Conservation (phyloP, 2,888 invertebrate species). For the Ctenicera cuprea region DNA sequence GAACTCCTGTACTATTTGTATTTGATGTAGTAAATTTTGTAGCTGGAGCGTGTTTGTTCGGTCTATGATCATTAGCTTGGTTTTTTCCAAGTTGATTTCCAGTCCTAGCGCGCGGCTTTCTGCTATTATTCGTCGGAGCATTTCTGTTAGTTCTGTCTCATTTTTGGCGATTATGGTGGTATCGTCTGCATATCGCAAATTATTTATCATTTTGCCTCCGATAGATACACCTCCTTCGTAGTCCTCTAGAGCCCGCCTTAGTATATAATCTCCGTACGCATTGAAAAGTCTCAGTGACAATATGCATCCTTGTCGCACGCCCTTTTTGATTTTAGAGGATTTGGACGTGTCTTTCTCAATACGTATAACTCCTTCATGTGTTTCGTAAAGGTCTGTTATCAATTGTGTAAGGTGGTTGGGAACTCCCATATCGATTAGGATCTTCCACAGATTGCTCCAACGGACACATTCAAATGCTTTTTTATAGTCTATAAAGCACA, state of each 20-base stretch:
- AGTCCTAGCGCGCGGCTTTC: conserved; percentile 1
- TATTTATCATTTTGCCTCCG: conserved; percentile 11
- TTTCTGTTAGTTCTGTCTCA: neutral
- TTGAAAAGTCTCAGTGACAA: no score
- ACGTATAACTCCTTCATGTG: neutral
- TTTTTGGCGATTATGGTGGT: conserved; percentile 12
- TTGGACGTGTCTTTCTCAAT: no score
- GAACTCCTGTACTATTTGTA: neutral
- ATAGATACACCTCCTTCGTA: conserved; percentile 22
- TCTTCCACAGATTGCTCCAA: conserved; percentile 2
- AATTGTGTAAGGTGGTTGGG: conserved; percentile 4
- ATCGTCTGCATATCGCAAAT: conserved; percentile 12
- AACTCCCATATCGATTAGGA: conserved; percentile 1
- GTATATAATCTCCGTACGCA: no score
- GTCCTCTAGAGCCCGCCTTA: neutral
- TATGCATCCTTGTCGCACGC: conserved; percentile 23
- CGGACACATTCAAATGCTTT: conserved; percentile 10
- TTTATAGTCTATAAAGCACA: conserved; percentile 6
- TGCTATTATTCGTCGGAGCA: neutral
- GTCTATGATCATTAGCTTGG: neutral
- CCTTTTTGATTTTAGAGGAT: neutral
- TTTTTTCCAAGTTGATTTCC: neutral
- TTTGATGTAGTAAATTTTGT: neutral
- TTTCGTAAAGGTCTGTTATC: neutral
- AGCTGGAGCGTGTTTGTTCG: neutral